Evolutionary conservation across 2,113 vertebrate species (phyloP).

Genomic region (Capreolus pygargus): DNA sequence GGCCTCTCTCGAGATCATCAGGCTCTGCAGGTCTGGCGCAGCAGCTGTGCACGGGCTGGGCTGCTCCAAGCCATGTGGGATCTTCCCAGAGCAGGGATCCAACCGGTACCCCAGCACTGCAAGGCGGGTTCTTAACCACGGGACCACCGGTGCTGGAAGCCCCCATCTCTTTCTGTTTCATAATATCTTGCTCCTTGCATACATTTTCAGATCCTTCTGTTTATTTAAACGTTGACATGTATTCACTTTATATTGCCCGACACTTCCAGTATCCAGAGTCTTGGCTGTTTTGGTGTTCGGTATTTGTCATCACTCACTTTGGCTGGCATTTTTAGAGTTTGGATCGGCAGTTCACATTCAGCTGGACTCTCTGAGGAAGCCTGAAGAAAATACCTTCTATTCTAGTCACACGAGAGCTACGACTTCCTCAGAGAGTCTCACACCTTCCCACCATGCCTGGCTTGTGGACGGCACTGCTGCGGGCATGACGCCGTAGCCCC

Average conservation of each 20-base stretch:
- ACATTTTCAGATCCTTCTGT: neutral
- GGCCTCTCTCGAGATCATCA: neutral
- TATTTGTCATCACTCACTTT: neutral
- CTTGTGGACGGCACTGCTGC: neutral
- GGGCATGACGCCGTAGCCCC: neutral
- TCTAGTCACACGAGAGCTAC: neutral
- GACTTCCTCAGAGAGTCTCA: neutral
- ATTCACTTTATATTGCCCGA: neutral
- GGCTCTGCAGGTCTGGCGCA: neutral
- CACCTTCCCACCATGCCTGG: neutral
- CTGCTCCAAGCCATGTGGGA: fast-evolving
- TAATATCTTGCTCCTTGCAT: neutral
- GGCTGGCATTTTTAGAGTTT: neutral
- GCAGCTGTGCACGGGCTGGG: neutral
- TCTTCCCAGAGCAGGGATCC: neutral
- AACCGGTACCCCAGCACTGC: neutral
- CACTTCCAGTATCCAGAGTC: neutral
- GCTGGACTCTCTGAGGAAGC: neutral
- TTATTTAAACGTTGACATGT: neutral
- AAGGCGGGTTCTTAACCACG: neutral
- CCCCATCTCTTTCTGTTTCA: neutral
- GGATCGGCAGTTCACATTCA: neutral
- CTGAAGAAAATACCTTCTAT: neutral
- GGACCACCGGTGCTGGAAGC: neutral
- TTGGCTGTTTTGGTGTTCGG: neutral